Evolutionary conservation across 2,113 vertebrate genomes (phyloP).

Genomic region (Sakesphorus luctuosus): DNA sequence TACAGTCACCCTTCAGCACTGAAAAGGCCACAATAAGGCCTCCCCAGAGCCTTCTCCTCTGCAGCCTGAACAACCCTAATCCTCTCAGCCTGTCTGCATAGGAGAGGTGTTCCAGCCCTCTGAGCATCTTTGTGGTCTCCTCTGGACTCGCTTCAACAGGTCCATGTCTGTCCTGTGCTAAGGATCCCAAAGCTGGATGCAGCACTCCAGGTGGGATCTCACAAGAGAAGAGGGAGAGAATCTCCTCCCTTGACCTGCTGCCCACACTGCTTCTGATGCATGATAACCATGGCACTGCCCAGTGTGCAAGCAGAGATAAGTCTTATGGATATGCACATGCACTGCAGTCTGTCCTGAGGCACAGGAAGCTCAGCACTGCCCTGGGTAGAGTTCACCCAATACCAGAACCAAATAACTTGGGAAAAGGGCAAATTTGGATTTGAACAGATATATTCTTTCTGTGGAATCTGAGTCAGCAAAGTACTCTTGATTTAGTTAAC

Average conservation of each 20-base stretch:
- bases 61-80: neutral
- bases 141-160: neutral
- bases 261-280: neutral
- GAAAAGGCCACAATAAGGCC: neutral
- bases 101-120: neutral
- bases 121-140: neutral
- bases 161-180: neutral
- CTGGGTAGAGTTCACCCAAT: neutral
- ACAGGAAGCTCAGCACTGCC: no score
- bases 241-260: neutral
- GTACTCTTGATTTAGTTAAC: neutral
- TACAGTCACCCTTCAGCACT: neutral
- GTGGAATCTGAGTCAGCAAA: neutral
- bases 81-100: neutral
- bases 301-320: neutral
- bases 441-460: neutral
- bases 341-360: neutral
- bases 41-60: neutral
- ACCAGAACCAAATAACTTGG: neutral
- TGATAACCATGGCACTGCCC: neutral
- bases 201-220: neutral
- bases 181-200: neutral
- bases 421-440: neutral
- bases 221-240: neutral
- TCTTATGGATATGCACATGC: rapidly evolving